A percentile compares a stretch with the other conserved stretches of the same genome.
Evolutionary conservation across 2,888 invertebrate genomes (phyloP).

Genomic region (Leptopilina myrica): DNA sequence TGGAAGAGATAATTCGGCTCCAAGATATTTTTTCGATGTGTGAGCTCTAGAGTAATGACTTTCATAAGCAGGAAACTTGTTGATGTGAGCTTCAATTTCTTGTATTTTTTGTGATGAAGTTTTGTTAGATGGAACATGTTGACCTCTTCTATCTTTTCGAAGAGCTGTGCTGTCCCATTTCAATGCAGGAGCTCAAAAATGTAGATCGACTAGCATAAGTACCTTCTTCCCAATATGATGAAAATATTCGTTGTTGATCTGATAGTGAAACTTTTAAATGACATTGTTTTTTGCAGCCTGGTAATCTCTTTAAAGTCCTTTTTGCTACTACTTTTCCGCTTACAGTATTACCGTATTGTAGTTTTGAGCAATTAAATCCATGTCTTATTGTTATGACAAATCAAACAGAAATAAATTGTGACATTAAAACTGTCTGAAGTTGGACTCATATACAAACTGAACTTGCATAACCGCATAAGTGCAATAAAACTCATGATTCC

Average conservation of each 20-base stretch:
- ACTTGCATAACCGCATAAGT: too few species aligned
- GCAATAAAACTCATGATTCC: too few species aligned
- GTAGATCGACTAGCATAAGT: conserved; percentile 35
- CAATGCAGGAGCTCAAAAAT: conserved; percentile 31
- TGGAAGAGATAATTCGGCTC: conserved; percentile 30
- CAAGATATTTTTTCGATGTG: conserved; percentile 46
- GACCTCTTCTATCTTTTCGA: conserved; percentile 42
- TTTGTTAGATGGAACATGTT: conserved; percentile 45
- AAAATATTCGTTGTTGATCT: conserved; percentile 43
- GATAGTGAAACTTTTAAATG: conserved; percentile 33
- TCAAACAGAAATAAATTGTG: too few species aligned
- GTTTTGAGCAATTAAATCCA: too few species aligned
- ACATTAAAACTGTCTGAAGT: too few species aligned
- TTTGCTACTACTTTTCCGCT: conserved; percentile 34
- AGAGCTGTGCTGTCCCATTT: not conserved
- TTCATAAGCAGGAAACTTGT: conserved; percentile 48
- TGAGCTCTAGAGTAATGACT: conserved; percentile 49
- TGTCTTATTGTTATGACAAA: too few species aligned
- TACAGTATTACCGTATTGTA: not conserved
- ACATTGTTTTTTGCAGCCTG: conserved; percentile 39
- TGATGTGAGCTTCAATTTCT: conserved; percentile 44
- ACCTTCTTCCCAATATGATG: conserved; percentile 46
- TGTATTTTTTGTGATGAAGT: conserved; percentile 33
- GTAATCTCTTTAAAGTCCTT: not conserved
- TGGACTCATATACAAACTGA: too few species aligned